phyloP scores from a whole-genome alignment of 2,113 vertebrate genomes.

The Ochotona curzoniae region DNA sequence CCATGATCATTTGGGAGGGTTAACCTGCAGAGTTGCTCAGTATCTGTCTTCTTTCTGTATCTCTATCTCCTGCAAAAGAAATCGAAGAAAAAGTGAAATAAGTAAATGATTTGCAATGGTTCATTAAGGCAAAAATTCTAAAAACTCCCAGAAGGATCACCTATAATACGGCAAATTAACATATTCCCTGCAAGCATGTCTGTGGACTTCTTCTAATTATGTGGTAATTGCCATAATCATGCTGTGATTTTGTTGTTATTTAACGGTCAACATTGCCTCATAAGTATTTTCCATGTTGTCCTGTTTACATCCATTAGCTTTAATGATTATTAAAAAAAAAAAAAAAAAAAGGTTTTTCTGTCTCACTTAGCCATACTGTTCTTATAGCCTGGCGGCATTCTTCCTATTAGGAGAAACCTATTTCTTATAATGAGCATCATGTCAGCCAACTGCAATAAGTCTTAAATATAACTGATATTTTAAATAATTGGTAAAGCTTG shows the following conservation, averaged over 20 bases:
- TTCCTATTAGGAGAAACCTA: not conserved
- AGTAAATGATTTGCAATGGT: too few relatives aligned
- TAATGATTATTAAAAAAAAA: too few relatives aligned
- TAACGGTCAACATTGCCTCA: not conserved
- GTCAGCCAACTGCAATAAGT: slow-evolving; percentile 22
- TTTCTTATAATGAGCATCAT: not conserved
- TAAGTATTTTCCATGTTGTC: not conserved
- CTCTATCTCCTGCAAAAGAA: too few relatives aligned
- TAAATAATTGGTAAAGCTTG: not conserved
- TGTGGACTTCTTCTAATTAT: not conserved
- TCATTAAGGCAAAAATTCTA: too few relatives aligned
- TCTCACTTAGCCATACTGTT: not conserved
- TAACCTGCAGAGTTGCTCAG: too few relatives aligned
- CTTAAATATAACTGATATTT: slow-evolving; percentile 23
- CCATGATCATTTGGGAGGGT: too few relatives aligned
- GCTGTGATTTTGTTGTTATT: not conserved
- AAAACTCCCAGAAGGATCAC: not conserved
- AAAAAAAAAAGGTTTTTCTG: not conserved
- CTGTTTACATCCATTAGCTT: not conserved
- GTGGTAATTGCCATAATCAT: not conserved
- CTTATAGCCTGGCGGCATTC: not conserved
- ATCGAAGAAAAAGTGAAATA: too few relatives aligned
- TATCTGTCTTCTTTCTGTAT: too few relatives aligned
- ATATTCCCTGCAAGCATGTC: not conserved
- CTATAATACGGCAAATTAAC: not conserved